Percentiles rank a stretch among this genome's conserved stretches.
Conservation (phyloP, 2,888 invertebrate species). For the Gibbula magus region DNA sequence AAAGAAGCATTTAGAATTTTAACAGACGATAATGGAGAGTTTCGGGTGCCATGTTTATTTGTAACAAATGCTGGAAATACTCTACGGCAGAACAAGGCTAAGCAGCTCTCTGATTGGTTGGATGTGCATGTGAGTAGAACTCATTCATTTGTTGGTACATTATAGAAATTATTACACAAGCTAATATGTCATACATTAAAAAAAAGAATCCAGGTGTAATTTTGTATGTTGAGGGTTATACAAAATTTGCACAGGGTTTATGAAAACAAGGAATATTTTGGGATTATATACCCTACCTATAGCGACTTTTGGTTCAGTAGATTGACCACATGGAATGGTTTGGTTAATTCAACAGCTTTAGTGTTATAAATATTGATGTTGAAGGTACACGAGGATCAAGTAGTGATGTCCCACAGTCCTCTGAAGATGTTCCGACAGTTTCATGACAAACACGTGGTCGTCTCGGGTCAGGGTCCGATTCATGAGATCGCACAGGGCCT, state of each 20-base stretch:
- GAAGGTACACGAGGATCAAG: slow-evolving; percentile 79
- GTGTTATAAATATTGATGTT: slow-evolving; percentile 26
- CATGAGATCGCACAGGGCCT: slow-evolving; percentile 78
- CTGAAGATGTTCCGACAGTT: slow-evolving; percentile 80
- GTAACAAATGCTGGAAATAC: slow-evolving; percentile 83
- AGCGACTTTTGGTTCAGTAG: too few relatives aligned
- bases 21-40: slow-evolving; percentile 78
- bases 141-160: too few relatives aligned
- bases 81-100: slow-evolving; percentile 79
- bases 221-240: too few relatives aligned
- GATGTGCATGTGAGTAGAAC: slow-evolving; percentile 77
- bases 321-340: too few relatives aligned
- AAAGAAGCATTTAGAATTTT: slow-evolving; percentile 79
- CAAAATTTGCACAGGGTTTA: too few relatives aligned
- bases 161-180: too few relatives aligned
- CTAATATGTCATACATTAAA: too few relatives aligned
- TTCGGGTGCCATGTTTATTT: slow-evolving; percentile 80
- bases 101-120: slow-evolving; percentile 80
- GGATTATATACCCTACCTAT: too few relatives aligned
- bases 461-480: slow-evolving; percentile 80
- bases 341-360: too few relatives aligned
- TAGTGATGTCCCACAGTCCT: slow-evolving; percentile 82
- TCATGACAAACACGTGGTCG: slow-evolving; percentile 80
- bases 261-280: too few relatives aligned
- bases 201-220: too few relatives aligned